phyloP scores from a whole-genome alignment of 1,140 invertebrate genomes.

The Lutraria rhynchaena region DNA sequence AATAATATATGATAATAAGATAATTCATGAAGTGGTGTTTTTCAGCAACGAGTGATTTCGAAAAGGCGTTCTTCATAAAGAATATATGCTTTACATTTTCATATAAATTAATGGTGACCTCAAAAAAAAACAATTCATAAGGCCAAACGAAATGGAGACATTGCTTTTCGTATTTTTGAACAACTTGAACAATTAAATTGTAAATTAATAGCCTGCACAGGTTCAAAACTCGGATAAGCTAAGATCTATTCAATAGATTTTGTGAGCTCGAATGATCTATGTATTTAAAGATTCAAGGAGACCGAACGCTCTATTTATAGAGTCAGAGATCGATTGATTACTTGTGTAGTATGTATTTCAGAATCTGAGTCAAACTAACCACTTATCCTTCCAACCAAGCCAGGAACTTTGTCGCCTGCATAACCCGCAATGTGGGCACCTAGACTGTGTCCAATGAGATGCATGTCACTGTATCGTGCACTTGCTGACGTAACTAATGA shows the following conservation, averaged over 20 bases:
- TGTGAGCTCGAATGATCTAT: background rate
- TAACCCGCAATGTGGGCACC: slow-evolving; percentile 95
- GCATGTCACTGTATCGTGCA: slow-evolving; percentile 77
- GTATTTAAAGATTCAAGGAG: background rate
- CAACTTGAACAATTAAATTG: too few species aligned
- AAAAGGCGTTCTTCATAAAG: too few species aligned
- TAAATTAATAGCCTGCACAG: too few species aligned
- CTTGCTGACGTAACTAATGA: background rate
- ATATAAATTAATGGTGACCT: too few species aligned
- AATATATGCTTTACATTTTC: too few species aligned
- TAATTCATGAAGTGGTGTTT: too few species aligned
- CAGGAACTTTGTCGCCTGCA: slow-evolving; percentile 92
- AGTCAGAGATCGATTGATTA: background rate
- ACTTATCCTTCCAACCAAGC: slow-evolving; percentile 88
- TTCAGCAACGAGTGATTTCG: too few species aligned
- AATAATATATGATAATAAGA: too few species aligned
- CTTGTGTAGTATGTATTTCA: background rate
- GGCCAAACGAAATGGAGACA: too few species aligned
- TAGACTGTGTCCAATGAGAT: slow-evolving; percentile 94
- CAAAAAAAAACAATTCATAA: too few species aligned
- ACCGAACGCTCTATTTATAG: background rate
- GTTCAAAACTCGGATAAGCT: too few species aligned
- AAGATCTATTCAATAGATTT: background rate
- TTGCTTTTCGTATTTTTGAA: too few species aligned
- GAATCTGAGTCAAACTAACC: slow-evolving; percentile 69